Base-by-base conservation (phyloP, 2,113 vertebrate species). In the Oreochromis tanganicae region DNA sequence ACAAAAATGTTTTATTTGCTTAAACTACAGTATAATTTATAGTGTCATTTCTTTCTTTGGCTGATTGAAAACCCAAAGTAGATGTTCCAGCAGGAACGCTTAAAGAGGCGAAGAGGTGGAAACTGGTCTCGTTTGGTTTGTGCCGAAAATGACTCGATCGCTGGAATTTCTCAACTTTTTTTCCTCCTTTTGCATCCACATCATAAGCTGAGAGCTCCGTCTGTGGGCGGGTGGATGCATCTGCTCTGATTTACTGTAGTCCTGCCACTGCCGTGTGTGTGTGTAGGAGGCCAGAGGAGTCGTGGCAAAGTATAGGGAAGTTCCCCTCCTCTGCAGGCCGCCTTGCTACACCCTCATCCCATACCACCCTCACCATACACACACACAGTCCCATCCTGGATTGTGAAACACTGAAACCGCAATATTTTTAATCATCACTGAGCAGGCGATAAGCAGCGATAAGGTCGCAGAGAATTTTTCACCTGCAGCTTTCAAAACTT, bases 171-270 rank as follows among this genome's bases (percentile, higher is more conserved):
- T 75, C 24, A 27, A 11, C 54, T 80, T 41, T 82, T 82, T 32
- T 89, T 87, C 80, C 89, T 89, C 73, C 83, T 68, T 79, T 89
- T 92, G 73, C 88, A 82, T 88, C 52, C 19, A 46, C 86, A 71
- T 54, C 50, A 13, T 19, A 19, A 52, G 57, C 12, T 7, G 78
- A 6, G 50, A 46, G 68, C 50, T 57, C 8, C 4, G 63, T 52
- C 21, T 63, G 63, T 66, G 84, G 43, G 80, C 21, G 83, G 27
- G 4, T 50, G 43, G 24, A 29, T 75, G 71, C 73, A 52, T 52
- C 73, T 32, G 73, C 46, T 78, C 63, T 48, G 63, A 78, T 84
- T 80, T 86, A 71, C 59, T 19, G 68, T 73, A 6, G 71, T 83
- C 82, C 19, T 34, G 85, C 68, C 27, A 41, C 9, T 38, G 1